phyloP scores from a whole-genome alignment of 1,140 invertebrate species.

The Globodera rostochiensis region DNA sequence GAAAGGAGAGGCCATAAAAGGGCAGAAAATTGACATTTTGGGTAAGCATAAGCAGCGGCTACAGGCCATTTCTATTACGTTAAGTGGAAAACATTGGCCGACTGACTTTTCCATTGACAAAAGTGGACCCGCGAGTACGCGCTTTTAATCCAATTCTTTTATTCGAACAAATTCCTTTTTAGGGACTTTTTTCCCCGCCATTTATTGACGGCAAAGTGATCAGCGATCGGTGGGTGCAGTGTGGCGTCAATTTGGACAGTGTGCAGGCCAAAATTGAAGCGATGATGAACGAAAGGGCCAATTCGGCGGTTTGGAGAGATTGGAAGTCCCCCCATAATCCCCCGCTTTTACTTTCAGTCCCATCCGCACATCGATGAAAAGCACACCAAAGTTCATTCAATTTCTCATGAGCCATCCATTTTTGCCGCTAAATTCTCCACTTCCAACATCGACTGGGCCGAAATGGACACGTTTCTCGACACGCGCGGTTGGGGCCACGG shows the following conservation, averaged over 20 bases:
- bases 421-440: constrained; percentile 33
- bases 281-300: constrained; percentile 3
- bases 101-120: constrained; percentile 22
- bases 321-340: neutral
- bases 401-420: neutral
- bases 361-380: neutral
- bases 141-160: neutral
- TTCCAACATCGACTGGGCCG: constrained; percentile 23
- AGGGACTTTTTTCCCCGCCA: constrained; percentile 31
- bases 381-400: neutral
- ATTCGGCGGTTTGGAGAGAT: neutral
- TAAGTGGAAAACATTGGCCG: constrained; percentile 31
- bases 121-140: constrained; percentile 17
- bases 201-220: constrained; percentile 29
- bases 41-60: neutral
- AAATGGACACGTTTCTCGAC: constrained; percentile 38
- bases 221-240: constrained; percentile 37
- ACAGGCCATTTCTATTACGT: neutral
- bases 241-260: constrained; percentile 33
- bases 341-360: neutral
- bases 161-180: neutral
- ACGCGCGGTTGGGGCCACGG: constrained; percentile 36
- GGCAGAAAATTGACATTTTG: constrained; percentile 25
- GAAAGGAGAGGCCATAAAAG: neutral
- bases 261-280: neutral